Percentiles rank a stretch among this genome's conserved stretches.
These are phyloP conservation scores for Stegostoma tigrinum DNA, from an alignment of 2,113 vertebrate species.

Conservation along the genomic window DNA sequence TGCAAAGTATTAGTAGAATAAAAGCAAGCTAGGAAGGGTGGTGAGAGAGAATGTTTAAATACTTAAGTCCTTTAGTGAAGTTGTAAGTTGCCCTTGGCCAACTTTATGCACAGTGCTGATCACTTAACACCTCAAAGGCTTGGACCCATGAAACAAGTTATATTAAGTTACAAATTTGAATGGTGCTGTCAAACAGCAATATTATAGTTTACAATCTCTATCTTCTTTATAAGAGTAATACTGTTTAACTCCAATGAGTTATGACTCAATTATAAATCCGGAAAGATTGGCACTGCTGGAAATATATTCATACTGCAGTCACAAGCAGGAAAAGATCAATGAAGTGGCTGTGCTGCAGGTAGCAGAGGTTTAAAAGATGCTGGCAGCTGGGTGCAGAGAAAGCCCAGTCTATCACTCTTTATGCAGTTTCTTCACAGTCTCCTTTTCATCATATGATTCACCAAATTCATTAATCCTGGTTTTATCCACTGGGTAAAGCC, in stretches of 20 bases:
- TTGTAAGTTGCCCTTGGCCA: not conserved
- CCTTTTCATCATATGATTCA: conserved; percentile 73
- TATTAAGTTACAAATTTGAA: not conserved
- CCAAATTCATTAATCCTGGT: conserved; percentile 76
- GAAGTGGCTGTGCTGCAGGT: conserved; percentile 36
- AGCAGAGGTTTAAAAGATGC: conserved; percentile 52
- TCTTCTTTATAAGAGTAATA: conserved; percentile 22
- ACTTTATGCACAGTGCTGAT: not conserved
- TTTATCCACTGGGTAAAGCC: conserved; percentile 80
- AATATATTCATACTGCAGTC: conserved; percentile 3
- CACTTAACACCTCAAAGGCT: not conserved
- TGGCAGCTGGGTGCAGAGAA: conserved; percentile 38
- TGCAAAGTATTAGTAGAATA: not conserved
- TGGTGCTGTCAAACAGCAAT: not conserved
- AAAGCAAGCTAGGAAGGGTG: conserved; percentile 12
- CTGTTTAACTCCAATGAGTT: conserved; percentile 13
- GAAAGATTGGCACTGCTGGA: not conserved
- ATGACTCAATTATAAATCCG: not conserved
- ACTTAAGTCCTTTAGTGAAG: conserved; percentile 14
- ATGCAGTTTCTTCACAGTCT: conserved; percentile 62
- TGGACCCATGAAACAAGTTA: not conserved
- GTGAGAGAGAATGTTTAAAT: not conserved
- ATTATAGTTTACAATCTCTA: conserved; percentile 20
- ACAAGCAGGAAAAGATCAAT: not conserved
- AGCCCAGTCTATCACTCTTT: conserved; percentile 56